phyloP scores from a whole-genome alignment of 2,888 invertebrate species.

The Sisyra terminalis region DNA sequence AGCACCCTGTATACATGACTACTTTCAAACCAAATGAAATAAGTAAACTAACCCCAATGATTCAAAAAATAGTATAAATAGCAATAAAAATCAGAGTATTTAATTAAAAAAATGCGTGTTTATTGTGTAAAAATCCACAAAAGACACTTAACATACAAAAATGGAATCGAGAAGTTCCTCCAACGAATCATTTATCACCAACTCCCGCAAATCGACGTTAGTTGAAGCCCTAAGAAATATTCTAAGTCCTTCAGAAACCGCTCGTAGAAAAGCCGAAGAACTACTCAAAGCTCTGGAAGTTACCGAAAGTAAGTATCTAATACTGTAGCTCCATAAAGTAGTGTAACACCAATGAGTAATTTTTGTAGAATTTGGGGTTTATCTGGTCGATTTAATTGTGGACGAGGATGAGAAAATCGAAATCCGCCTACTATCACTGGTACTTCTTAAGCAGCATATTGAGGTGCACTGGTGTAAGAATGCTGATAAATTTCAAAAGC shows the following conservation, averaged over 20 bases:
- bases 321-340: background rate
- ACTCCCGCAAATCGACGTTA: background rate
- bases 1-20: too few species aligned
- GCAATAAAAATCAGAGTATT: too few species aligned
- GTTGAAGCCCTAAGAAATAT: conserved; percentile 1
- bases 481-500: background rate
- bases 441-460: background rate
- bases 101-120: too few species aligned
- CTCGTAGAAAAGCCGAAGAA: conserved; percentile 1
- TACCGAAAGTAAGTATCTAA: background rate
- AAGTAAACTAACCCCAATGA: too few species aligned
- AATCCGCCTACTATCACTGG: background rate
- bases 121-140: too few species aligned
- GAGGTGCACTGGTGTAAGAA: conserved; percentile 1
- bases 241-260: background rate
- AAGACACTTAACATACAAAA: too few species aligned
- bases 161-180: too few species aligned
- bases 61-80: too few species aligned
- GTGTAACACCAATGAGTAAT: background rate
- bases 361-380: background rate
- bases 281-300: background rate
- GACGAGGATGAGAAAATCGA: conserved; percentile 1
- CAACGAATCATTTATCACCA: too few species aligned
- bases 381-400: background rate
- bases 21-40: too few species aligned